phyloP scores from a whole-genome alignment of 2,797 vertebrate genomes.

The Rhyacichthys aspro region DNA sequence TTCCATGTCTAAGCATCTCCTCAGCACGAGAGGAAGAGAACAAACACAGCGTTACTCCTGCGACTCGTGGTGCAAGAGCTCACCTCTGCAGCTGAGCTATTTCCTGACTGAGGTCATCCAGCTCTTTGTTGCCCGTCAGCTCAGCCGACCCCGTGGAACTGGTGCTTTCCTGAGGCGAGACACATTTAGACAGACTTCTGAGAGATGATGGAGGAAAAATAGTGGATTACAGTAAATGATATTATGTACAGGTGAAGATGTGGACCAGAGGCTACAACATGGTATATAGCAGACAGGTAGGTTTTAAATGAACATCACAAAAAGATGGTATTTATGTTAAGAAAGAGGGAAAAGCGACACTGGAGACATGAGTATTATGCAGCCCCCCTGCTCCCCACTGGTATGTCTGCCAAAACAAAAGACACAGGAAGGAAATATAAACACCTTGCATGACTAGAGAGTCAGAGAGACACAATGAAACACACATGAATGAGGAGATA shows the following conservation, averaged over 20 bases:
- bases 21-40: constrained; percentile 41
- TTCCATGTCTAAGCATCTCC: constrained; percentile 7
- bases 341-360: constrained; percentile 15
- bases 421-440: constrained; percentile 70
- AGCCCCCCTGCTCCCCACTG: constrained; percentile 44
- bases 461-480: constrained; percentile 9
- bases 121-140: constrained; percentile 91
- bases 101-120: constrained; percentile 95
- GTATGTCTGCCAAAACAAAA: constrained; percentile 58
- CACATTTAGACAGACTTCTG: constrained; percentile 26
- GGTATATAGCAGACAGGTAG: background rate
- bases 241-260: background rate
- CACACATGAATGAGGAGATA: constrained; percentile 39
- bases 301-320: background rate
- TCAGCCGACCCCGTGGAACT: constrained; percentile 87
- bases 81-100: constrained; percentile 95
- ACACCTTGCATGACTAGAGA: constrained; percentile 45
- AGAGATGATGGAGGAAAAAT: constrained; percentile 1
- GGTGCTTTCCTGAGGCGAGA: constrained; percentile 83
- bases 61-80: constrained; percentile 50
- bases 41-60: constrained; percentile 56
- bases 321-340: constrained; percentile 7
- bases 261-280: constrained; percentile 5
- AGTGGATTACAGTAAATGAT: background rate
- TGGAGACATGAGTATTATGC: constrained; percentile 23